phyloP scores from a whole-genome alignment of 2,113 vertebrate genomes.

The Etheostoma cragini region DNA sequence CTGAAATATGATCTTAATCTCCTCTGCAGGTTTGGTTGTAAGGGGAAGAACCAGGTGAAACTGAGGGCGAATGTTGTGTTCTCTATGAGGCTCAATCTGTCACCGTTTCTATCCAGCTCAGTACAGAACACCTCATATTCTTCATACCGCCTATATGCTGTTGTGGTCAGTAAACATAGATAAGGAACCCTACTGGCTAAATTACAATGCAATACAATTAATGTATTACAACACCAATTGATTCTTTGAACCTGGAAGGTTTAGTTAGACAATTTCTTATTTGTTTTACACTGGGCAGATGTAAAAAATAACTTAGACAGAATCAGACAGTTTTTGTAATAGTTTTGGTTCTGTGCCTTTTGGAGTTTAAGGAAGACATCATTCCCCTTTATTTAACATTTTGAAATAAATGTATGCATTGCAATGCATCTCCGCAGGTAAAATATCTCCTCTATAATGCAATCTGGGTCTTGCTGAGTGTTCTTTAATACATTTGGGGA shows the following conservation, averaged over 20 bases:
- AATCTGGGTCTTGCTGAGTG: not conserved
- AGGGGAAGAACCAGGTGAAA: slow-evolving; percentile 83
- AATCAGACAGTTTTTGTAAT: not conserved
- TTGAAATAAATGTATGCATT: too few relatives aligned
- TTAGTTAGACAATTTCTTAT: not conserved
- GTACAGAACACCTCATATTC: slow-evolving; percentile 73
- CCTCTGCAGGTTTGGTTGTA: slow-evolving; percentile 73
- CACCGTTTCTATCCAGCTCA: slow-evolving; percentile 79
- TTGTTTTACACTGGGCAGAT: not conserved
- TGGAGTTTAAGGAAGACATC: not conserved
- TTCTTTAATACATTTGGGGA: too few relatives aligned
- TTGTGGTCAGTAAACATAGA: slow-evolving; percentile 85
- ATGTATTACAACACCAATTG: not conserved
- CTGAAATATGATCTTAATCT: not conserved
- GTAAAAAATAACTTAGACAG: not conserved
- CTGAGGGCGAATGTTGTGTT: slow-evolving; percentile 86
- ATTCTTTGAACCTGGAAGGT: not conserved
- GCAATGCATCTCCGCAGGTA: too few relatives aligned
- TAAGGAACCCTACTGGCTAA: not conserved
- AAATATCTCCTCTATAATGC: not conserved
- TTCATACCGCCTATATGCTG: slow-evolving; percentile 86
- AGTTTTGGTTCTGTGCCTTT: not conserved
- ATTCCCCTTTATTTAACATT: not conserved
- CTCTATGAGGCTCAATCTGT: slow-evolving; percentile 84
- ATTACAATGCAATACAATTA: not conserved